These are phyloP conservation scores for Hydrochoerus hydrochaeris DNA, from an alignment of 2,113 vertebrate genomes.

Conservation along the genomic window DNA sequence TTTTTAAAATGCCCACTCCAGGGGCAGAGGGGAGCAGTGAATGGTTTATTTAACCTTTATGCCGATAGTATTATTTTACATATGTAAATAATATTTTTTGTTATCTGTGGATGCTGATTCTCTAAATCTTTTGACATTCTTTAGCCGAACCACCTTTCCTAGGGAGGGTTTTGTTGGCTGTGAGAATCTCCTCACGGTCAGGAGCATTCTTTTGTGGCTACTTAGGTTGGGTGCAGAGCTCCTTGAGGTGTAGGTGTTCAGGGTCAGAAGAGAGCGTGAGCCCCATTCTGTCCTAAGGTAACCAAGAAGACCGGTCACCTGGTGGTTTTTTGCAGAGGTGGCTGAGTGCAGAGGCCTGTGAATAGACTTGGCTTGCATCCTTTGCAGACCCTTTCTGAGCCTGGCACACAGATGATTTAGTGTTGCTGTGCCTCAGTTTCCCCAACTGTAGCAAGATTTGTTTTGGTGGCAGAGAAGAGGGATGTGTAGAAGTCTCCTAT, in stretches of 20 bases:
- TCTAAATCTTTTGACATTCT: background rate
- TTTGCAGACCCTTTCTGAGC: background rate
- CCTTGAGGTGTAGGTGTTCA: background rate
- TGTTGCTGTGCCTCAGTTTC: background rate
- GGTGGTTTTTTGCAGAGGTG: background rate
- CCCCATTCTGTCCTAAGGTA: too few species aligned
- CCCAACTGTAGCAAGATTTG: background rate
- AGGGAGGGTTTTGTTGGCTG: background rate
- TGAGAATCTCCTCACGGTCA: background rate
- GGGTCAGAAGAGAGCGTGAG: background rate
- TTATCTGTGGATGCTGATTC: background rate
- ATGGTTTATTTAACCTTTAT: background rate
- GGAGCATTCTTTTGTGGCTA: background rate
- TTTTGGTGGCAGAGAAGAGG: background rate
- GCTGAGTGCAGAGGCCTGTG: background rate
- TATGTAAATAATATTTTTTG: background rate
- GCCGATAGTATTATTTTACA: background rate
- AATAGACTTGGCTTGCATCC: background rate
- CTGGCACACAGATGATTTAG: background rate
- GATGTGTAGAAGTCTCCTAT: background rate
- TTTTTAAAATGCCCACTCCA: background rate
- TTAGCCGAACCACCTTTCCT: background rate
- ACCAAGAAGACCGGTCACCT: rapidly evolving
- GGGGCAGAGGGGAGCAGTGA: background rate
- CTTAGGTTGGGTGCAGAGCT: background rate